Conservation (phyloP, 2,797 vertebrate genomes). For the Lepidocolaptes lacrymiger region DNA sequence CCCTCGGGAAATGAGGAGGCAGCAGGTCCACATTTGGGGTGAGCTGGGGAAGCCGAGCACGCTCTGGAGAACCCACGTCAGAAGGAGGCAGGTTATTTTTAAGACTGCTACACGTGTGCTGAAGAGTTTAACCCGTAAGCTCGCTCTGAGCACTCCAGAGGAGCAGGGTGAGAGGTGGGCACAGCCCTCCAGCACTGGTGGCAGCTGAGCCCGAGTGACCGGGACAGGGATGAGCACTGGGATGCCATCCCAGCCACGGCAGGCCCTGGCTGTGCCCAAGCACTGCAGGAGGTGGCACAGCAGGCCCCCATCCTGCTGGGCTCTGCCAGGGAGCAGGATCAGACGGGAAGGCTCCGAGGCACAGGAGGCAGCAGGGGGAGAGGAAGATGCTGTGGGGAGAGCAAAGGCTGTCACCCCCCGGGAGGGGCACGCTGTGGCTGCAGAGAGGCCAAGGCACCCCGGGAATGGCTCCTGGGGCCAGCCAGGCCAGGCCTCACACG, state of each 20-base stretch:
- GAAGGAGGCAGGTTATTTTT: background rate
- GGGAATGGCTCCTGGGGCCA: background rate
- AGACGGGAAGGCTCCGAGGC: background rate
- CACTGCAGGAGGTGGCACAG: background rate
- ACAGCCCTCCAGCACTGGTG: too few species aligned
- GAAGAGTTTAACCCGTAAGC: background rate
- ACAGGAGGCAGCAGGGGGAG: background rate
- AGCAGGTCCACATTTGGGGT: background rate
- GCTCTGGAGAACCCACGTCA: rapidly evolving
- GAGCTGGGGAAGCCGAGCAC: background rate
- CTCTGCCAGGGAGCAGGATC: background rate
- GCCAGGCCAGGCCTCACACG: background rate
- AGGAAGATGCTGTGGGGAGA: background rate
- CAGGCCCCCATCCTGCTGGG: background rate
- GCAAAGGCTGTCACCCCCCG: background rate
- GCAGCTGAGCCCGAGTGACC: too few species aligned
- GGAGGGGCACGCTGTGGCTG: background rate
- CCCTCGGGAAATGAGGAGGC: background rate
- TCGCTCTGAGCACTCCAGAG: rapidly evolving
- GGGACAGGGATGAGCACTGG: too few species aligned
- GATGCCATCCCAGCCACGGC: too few species aligned
- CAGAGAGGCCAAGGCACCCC: rapidly evolving
- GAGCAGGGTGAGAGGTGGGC: background rate
- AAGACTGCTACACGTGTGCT: background rate
- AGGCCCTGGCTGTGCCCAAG: background rate